Evolutionary conservation across 2,888 invertebrate genomes (phyloP).

Genomic region (Pollenia amentaria): DNA sequence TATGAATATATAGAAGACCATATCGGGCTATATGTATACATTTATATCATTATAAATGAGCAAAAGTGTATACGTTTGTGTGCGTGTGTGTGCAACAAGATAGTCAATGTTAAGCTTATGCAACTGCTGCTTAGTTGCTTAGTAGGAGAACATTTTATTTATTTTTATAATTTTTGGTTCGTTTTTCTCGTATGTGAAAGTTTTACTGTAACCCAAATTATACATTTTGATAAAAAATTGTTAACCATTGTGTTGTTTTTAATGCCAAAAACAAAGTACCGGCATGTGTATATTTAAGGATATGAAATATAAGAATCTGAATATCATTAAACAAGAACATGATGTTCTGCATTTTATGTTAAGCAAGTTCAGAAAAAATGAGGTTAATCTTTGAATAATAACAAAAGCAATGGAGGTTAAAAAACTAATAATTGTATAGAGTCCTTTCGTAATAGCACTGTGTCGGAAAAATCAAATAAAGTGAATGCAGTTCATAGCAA

Average conservation of each 20-base stretch:
- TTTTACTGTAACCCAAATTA: conserved; percentile 49
- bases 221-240: conserved; percentile 14
- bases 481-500: no score
- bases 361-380: conserved; percentile 20
- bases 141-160: conserved; percentile 20
- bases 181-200: conserved; percentile 10
- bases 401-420: conserved; percentile 33
- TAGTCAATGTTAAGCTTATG: conserved; percentile 9
- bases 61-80: background rate
- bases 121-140: conserved; percentile 34
- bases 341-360: conserved; percentile 35
- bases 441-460: background rate
- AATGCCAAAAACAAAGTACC: no score
- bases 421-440: conserved; percentile 11
- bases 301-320: no score
- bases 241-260: background rate
- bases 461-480: no score
- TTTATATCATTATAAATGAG: no score
- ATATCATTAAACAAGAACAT: conserved; percentile 19
- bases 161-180: background rate
- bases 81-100: conserved; percentile 1
- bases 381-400: conserved; percentile 23
- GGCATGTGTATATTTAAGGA: no score
- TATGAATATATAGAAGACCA: conserved; percentile 5
- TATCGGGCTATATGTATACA: background rate